phyloP scores from a whole-genome alignment of 2,888 invertebrate genomes.

The Eudasyphora cyanicolor region DNA sequence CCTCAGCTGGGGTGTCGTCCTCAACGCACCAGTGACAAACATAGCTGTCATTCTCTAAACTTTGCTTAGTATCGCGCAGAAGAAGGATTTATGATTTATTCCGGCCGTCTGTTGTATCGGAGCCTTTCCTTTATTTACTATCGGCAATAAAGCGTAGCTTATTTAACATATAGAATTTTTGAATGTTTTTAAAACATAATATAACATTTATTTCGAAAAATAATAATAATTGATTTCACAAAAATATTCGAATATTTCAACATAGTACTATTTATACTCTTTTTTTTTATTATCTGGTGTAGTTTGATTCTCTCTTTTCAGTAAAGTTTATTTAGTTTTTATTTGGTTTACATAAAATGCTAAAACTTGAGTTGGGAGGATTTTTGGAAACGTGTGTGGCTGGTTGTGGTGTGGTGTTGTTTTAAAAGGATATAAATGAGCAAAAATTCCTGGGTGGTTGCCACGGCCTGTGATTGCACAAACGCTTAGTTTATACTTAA shows the following conservation, averaged over 20 bases:
- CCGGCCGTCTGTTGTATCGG: no score
- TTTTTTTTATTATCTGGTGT: background rate
- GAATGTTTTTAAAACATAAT: slow-evolving; percentile 39
- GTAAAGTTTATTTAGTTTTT: no score
- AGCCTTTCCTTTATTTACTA: no score
- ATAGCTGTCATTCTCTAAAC: no score
- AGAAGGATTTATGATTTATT: no score
- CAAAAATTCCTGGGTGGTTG: background rate
- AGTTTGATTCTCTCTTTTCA: background rate
- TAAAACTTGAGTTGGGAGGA: background rate
- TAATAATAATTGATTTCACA: slow-evolving; percentile 11
- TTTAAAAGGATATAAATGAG: background rate
- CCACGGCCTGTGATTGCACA: slow-evolving; percentile 19
- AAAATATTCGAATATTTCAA: slow-evolving; percentile 31
- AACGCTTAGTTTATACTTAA: background rate
- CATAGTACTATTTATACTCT: slow-evolving; percentile 6
- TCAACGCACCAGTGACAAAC: no score
- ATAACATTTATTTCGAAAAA: slow-evolving; percentile 48
- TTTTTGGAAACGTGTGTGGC: background rate
- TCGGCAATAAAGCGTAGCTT: no score
- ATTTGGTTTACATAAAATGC: no score
- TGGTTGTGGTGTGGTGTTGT: background rate
- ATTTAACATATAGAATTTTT: no score
- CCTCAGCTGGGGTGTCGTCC: no score
- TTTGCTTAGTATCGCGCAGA: no score